Evolutionary conservation across 2,113 vertebrate species (phyloP).

Genomic region (Sapayoa aenigma): DNA sequence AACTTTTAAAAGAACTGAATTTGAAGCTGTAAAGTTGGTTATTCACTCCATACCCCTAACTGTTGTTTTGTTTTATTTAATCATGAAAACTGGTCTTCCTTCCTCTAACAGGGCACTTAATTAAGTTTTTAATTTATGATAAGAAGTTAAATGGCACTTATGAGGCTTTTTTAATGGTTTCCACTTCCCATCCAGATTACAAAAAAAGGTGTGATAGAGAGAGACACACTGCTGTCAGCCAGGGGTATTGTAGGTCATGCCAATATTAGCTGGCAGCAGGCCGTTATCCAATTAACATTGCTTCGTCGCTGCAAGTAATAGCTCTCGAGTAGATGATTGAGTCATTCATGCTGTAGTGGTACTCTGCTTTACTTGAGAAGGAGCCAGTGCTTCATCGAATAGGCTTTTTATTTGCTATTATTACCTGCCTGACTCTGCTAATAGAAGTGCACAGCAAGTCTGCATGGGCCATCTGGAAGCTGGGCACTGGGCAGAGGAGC

Average conservation of each 20-base stretch:
- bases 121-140: slow-evolving; percentile 79
- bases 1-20: slow-evolving; percentile 42
- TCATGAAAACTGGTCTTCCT: slow-evolving; percentile 68
- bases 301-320: slow-evolving; percentile 76
- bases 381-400: slow-evolving; percentile 63
- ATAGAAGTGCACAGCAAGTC: neutral
- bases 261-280: slow-evolving; percentile 77
- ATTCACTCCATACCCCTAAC: slow-evolving; percentile 67
- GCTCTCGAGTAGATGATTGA: slow-evolving; percentile 75
- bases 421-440: slow-evolving; percentile 61
- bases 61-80: slow-evolving; percentile 78
- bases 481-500: slow-evolving; percentile 8
- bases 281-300: slow-evolving; percentile 85
- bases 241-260: slow-evolving; percentile 75
- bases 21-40: slow-evolving; percentile 58
- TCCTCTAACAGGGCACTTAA: slow-evolving; percentile 73
- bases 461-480: neutral
- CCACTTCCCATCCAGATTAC: slow-evolving; percentile 71
- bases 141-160: slow-evolving; percentile 76
- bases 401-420: slow-evolving; percentile 61
- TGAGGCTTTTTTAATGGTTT: slow-evolving; percentile 68
- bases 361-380: slow-evolving; percentile 66
- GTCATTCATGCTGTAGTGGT: slow-evolving; percentile 72
- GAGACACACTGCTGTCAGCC: slow-evolving; percentile 68
- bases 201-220: slow-evolving; percentile 68